A percentile compares a stretch with the other conserved stretches of the same genome.
These are phyloP conservation scores for Biston betularia DNA, from an alignment of 2,888 invertebrate genomes.

Conservation along the genomic window DNA sequence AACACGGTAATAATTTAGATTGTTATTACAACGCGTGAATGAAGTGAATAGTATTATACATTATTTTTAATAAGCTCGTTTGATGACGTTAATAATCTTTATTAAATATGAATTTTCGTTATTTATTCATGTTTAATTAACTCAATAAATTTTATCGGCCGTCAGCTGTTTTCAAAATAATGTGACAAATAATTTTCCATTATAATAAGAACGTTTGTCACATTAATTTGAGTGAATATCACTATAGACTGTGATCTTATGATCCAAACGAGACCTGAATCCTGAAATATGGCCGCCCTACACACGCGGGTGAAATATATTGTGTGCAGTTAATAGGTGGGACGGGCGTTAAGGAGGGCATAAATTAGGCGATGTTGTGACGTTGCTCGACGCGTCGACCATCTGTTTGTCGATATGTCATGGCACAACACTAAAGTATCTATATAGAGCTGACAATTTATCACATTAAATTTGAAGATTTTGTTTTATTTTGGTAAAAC, in stretches of 20 bases:
- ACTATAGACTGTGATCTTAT: slow-evolving; percentile 35
- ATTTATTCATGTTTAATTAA: slow-evolving; percentile 24
- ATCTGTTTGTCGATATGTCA: slow-evolving; percentile 86
- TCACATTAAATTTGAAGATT: slow-evolving; percentile 4
- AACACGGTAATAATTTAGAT: slow-evolving; percentile 29
- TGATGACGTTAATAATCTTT: slow-evolving; percentile 25
- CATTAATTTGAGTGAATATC: slow-evolving; percentile 41
- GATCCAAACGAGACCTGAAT: slow-evolving; percentile 44
- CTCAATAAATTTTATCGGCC: slow-evolving; percentile 17
- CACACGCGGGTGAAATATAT: slow-evolving; percentile 73
- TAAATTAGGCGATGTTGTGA: slow-evolving; percentile 85
- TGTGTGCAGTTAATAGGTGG: slow-evolving; percentile 84
- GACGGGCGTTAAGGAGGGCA: slow-evolving; percentile 83
- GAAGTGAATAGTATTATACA: slow-evolving; percentile 21
- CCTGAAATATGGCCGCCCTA: slow-evolving; percentile 63
- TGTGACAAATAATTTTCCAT: slow-evolving; percentile 34
- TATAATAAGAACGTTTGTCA: slow-evolving; percentile 35
- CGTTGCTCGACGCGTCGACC: slow-evolving; percentile 71
- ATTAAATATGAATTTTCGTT: slow-evolving; percentile 25
- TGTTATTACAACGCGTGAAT: slow-evolving; percentile 27
- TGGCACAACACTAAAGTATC: slow-evolving; percentile 64
- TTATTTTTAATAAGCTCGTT: slow-evolving; percentile 34
- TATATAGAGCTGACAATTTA: slow-evolving; percentile 60
- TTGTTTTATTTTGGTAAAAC: slow-evolving; percentile 12
- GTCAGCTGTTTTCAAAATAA: slow-evolving; percentile 27